Percentiles rank a stretch among this genome's conserved stretches.
phyloP scores from a whole-genome alignment of 2,797 vertebrate species.

The Sebastes jordani region DNA sequence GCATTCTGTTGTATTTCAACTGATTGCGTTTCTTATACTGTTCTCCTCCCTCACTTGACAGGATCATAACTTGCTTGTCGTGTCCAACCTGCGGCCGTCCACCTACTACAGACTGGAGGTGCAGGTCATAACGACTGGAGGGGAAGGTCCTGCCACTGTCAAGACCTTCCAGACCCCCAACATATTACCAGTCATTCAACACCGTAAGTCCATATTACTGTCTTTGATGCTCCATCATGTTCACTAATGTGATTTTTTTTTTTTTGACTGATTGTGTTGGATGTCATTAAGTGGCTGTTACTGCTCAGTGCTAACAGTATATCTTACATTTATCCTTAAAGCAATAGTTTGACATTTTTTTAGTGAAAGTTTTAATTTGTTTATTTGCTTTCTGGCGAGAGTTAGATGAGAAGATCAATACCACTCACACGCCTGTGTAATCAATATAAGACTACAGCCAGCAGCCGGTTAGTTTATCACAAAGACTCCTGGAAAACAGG shows the following conservation, averaged over 20 bases:
- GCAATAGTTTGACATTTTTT: not conserved
- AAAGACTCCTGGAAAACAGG: not conserved
- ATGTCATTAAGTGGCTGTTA: not conserved
- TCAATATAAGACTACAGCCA: not conserved
- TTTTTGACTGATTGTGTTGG: not conserved
- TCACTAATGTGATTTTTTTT: not conserved
- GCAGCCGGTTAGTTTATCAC: not conserved
- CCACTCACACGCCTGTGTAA: not conserved
- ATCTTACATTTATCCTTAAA: not conserved
- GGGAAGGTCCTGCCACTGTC: slow-evolving; percentile 90
- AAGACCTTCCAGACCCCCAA: slow-evolving; percentile 90
- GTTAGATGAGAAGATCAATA: not conserved
- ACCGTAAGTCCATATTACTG: slow-evolving; percentile 78
- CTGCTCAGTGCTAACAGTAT: not conserved
- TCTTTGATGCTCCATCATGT: not conserved
- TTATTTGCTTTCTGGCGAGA: not conserved
- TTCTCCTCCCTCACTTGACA: slow-evolving; percentile 58
- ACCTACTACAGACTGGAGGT: slow-evolving; percentile 94
- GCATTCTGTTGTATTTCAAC: slow-evolving; percentile 37
- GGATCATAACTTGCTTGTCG: slow-evolving; percentile 88
- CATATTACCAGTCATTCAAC: slow-evolving; percentile 78
- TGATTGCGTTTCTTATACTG: slow-evolving; percentile 45
- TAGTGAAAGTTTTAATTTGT: not conserved
- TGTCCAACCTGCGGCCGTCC: slow-evolving; percentile 88
- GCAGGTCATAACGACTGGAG: slow-evolving; percentile 88